phyloP scores from a whole-genome alignment of 2,113 vertebrate genomes.

The Orycteropus afer region DNA sequence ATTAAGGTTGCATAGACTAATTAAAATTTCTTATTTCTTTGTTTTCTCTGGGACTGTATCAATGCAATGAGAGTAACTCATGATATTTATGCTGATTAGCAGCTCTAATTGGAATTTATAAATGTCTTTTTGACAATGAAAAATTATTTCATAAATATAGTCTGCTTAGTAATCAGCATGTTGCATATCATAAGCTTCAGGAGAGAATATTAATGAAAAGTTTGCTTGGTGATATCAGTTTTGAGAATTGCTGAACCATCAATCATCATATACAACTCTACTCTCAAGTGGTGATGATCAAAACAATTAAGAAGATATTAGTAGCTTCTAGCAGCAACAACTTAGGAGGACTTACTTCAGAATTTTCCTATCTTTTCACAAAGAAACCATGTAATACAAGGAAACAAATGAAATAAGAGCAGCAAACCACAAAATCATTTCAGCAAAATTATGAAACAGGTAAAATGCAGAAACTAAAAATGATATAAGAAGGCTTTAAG shows the following conservation, averaged over 20 bases:
- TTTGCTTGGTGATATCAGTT: constrained; percentile 18
- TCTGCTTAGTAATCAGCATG: constrained; percentile 37
- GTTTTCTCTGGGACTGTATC: constrained; percentile 59
- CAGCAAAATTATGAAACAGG: neutral
- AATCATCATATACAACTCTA: neutral
- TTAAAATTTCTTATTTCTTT: constrained; percentile 64
- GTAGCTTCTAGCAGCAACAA: neutral
- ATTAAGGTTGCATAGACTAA: constrained; percentile 52
- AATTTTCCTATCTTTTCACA: neutral
- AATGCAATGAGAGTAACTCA: constrained; percentile 49
- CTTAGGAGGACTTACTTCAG: neutral
- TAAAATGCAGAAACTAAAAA: neutral
- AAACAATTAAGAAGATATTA: constrained; percentile 9
- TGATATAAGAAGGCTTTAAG: accelerated
- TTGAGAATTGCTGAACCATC: constrained; percentile 39
- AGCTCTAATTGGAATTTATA: constrained; percentile 68
- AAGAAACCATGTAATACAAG: neutral
- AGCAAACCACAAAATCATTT: neutral
- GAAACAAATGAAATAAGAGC: neutral
- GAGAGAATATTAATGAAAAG: constrained; percentile 50
- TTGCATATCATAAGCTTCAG: constrained; percentile 6
- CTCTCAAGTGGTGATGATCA: constrained; percentile 31
- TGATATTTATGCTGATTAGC: constrained; percentile 65
- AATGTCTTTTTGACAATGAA: constrained; percentile 69
- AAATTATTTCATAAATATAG: constrained; percentile 52